A percentile compares a stretch with the other conserved stretches of the same genome.
Conservation (phyloP, 2,113 vertebrate species). For the Xenus cinereus region DNA sequence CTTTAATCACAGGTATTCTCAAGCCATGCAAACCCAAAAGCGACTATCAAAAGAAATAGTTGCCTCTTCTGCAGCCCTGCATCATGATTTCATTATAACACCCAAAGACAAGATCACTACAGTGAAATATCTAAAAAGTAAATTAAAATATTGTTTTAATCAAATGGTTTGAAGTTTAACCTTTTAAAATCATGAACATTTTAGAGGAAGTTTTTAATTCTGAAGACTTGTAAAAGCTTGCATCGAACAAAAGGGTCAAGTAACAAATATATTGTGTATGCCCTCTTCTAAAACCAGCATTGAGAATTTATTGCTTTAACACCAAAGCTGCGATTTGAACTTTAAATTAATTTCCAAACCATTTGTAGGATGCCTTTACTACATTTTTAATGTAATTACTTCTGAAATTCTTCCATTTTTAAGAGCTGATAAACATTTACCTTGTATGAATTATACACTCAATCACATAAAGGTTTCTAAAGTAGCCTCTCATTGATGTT, state of each 20-base stretch:
- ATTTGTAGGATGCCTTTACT: neutral
- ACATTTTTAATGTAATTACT: neutral
- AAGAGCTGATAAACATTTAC: neutral
- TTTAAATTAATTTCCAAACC: neutral
- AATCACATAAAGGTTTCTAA: neutral
- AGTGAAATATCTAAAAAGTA: neutral
- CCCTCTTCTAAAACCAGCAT: neutral
- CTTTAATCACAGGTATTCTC: neutral
- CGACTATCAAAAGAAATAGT: neutral
- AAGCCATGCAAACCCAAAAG: neutral
- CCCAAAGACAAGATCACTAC: neutral
- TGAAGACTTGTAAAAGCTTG: neutral
- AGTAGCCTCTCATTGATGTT: neutral
- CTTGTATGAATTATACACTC: neutral
- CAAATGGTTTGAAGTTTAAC: neutral
- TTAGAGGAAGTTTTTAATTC: neutral
- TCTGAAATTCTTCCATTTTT: neutral
- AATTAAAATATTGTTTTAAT: neutral
- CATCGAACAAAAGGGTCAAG: neutral
- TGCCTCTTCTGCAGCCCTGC: neutral
- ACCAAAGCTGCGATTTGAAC: neutral
- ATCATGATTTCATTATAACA: neutral
- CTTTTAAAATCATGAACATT: neutral
- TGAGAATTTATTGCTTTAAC: neutral
- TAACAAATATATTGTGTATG: rapidly evolving